Evolutionary conservation across 2,113 vertebrate species (phyloP).

Genomic region (Solea solea): DNA sequence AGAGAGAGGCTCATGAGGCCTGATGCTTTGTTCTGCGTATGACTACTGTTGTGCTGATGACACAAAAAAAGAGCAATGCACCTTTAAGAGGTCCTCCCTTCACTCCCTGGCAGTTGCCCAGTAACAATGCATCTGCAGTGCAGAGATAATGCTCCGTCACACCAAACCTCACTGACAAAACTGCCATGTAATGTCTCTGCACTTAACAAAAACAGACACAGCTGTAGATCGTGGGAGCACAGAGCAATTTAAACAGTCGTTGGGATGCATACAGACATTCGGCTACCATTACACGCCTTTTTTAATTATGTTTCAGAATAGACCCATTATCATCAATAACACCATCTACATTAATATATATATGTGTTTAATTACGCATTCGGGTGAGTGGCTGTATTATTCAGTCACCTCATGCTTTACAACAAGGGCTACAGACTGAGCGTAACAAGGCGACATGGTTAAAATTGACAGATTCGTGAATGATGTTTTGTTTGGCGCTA

Average conservation of each 20-base stretch:
- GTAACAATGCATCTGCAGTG: constrained; percentile 75
- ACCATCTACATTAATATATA: too few species aligned
- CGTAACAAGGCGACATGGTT: not conserved
- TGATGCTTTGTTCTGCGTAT: constrained; percentile 12
- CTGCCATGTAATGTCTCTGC: not conserved
- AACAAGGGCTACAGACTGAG: not conserved
- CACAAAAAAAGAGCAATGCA: constrained; percentile 34
- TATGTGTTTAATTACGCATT: not conserved
- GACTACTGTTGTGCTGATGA: constrained; percentile 1
- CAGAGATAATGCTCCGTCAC: constrained; percentile 42
- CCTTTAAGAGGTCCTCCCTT: constrained; percentile 75
- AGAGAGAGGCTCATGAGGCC: not conserved
- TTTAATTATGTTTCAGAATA: too few species aligned
- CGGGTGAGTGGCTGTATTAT: too few species aligned
- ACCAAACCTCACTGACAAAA: not conserved
- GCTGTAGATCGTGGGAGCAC: too few species aligned
- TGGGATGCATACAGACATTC: too few species aligned
- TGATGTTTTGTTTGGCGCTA: not conserved
- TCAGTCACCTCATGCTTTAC: not conserved
- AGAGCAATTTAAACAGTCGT: too few species aligned
- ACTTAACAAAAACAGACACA: not conserved
- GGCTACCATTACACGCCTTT: too few species aligned
- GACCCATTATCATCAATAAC: too few species aligned
- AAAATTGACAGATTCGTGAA: not conserved
- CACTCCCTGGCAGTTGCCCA: constrained; percentile 50